Evolutionary conservation across 2,888 invertebrate species (phyloP).

Genomic region (Ormyrus labotus): DNA sequence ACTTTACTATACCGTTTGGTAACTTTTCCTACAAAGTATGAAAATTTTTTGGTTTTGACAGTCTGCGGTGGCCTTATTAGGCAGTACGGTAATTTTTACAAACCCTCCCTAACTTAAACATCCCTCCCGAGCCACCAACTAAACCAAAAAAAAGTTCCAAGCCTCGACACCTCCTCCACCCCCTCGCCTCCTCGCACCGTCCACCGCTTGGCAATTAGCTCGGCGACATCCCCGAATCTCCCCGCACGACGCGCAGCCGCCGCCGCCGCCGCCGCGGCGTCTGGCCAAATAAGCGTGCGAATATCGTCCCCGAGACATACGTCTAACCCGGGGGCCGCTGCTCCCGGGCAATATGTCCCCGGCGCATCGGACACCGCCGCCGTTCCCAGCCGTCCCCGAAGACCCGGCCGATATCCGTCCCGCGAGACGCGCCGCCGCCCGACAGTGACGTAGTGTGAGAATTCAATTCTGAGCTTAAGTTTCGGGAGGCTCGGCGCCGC

Average conservation of each 20-base stretch:
- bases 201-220: not conserved
- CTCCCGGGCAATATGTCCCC: conserved; percentile 53
- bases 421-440: conserved; percentile 63
- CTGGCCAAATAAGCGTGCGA: conserved; percentile 48
- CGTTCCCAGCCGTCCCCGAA: conserved; percentile 72
- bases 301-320: not conserved
- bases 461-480: conserved; percentile 58
- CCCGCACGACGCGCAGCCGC: not conserved
- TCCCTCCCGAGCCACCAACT: no score
- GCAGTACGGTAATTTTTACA: no score
- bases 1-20: no score
- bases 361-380: conserved; percentile 67
- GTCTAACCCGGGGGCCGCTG: no score
- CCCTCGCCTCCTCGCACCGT: not conserved
- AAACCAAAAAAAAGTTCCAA: not conserved
- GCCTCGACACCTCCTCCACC: not conserved
- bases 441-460: conserved; percentile 73
- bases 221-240: not conserved
- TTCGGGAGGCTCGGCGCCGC: not conserved
- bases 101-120: no score
- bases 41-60: no score
- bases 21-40: no score
- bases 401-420: conserved; percentile 64
- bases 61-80: no score
- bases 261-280: not conserved